Conservation (phyloP, 2,888 invertebrate genomes). For the Sarcophaga variegata region DNA sequence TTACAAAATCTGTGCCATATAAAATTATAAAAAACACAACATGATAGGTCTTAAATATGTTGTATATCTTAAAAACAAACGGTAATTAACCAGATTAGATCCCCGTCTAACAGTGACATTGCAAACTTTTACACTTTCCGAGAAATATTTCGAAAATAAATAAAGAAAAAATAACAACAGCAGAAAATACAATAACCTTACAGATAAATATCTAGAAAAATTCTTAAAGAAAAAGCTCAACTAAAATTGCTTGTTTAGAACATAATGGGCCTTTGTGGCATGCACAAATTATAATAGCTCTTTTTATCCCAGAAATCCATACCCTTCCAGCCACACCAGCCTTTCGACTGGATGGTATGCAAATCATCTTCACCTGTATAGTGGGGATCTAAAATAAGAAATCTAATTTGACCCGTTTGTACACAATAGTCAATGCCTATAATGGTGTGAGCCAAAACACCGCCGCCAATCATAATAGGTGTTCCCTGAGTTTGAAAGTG, state of each 20-base stretch:
- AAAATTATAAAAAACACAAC: conserved; percentile 54
- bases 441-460: conserved; percentile 98
- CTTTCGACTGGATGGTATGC: conserved; percentile 88
- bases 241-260: conserved; percentile 72
- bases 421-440: conserved; percentile 95
- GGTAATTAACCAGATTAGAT: background rate
- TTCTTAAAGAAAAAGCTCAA: background rate
- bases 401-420: conserved; percentile 90
- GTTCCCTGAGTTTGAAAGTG: conserved; percentile 97
- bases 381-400: conserved; percentile 99
- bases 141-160: conserved; percentile 49
- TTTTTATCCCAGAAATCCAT: conserved; percentile 97
- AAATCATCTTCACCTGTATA: conserved; percentile 95
- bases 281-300: conserved; percentile 97
- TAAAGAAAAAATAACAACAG: conserved; percentile 21
- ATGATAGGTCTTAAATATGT: conserved; percentile 21
- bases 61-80: conserved; percentile 5
- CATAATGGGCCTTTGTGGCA: conserved; percentile 86
- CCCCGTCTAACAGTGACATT: conserved; percentile 6
- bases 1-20: conserved; percentile 59
- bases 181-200: background rate
- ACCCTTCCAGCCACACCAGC: conserved; percentile 99
- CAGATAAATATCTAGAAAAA: conserved; percentile 21
- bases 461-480: conserved; percentile 99
- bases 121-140: conserved; percentile 47